phyloP scores from a whole-genome alignment of 2,888 invertebrate species.

The Eupithecia inturbata region DNA sequence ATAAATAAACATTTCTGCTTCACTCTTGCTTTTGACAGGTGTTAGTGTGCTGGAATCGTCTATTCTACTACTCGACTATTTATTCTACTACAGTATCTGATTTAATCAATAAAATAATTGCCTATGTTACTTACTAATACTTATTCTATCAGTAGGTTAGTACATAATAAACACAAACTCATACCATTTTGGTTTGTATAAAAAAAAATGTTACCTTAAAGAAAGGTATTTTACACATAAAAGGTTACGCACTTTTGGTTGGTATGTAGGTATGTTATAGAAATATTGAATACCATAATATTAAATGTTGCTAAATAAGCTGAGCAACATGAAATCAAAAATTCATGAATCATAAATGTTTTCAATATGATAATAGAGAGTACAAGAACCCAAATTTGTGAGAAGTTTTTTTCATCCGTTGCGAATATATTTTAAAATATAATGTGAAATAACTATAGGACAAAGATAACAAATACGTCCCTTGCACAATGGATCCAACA shows the following conservation, averaged over 20 bases:
- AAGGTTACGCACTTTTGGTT: no score
- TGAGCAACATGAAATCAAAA: no score
- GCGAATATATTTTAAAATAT: neutral
- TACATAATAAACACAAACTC: neutral
- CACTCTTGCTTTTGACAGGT: neutral
- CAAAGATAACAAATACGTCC: neutral
- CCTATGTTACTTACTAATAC: neutral
- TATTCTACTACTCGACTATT: no score
- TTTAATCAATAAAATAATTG: neutral
- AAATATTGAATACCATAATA: neutral
- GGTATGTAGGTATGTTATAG: neutral
- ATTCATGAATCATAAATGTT: constrained; percentile 2
- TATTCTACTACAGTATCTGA: no score
- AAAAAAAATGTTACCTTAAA: neutral
- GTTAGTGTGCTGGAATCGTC: no score
- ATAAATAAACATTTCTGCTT: neutral
- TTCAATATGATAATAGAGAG: neutral
- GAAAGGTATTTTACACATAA: neutral
- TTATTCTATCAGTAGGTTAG: neutral
- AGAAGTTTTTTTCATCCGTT: neutral
- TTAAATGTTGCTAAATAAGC: no score
- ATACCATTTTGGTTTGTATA: neutral
- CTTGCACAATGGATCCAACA: neutral
- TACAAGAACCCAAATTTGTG: neutral
- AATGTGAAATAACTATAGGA: neutral